These are phyloP conservation scores for Scelioninae gen. 2 DNA, from an alignment of 2,888 invertebrate species.

Conservation along the genomic window DNA sequence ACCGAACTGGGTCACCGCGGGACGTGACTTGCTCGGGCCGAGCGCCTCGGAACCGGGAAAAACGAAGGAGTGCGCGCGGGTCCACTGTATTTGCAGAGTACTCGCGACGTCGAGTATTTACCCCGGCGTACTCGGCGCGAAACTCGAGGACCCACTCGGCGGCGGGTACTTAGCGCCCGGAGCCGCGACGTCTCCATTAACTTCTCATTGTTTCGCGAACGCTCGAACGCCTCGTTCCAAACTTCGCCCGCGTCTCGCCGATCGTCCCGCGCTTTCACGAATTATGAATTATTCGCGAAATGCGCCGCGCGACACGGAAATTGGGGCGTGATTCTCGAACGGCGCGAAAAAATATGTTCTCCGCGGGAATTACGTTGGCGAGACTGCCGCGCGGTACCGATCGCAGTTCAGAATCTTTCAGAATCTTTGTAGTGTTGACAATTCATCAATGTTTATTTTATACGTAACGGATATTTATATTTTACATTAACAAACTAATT, in stretches of 20 bases:
- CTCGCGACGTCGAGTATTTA: conserved; percentile 62
- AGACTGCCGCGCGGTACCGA: too few relatives aligned
- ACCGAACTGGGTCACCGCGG: conserved; percentile 61
- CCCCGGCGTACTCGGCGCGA: conserved; percentile 54
- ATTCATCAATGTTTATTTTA: too few relatives aligned
- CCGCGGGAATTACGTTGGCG: too few relatives aligned
- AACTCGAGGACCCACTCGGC: conserved; percentile 59
- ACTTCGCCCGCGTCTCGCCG: conserved; percentile 40
- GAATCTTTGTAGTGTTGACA: too few relatives aligned
- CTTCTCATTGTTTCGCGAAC: conserved; percentile 59
- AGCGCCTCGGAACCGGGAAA: conserved; percentile 40
- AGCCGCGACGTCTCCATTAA: conserved; percentile 59
- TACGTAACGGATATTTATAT: too few relatives aligned
- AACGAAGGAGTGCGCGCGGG: conserved; percentile 42
- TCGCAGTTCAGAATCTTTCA: too few relatives aligned
- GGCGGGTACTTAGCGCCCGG: conserved; percentile 58
- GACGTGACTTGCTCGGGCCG: conserved; percentile 54
- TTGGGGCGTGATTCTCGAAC: not conserved
- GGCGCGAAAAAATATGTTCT: too few relatives aligned
- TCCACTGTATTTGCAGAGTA: conserved; percentile 60
- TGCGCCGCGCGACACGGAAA: conserved; percentile 3
- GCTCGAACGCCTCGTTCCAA: conserved; percentile 54
- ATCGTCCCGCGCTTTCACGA: not conserved
- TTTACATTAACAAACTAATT: too few relatives aligned
- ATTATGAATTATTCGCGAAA: conserved; percentile 39